These are phyloP conservation scores for Ethmia dodecea DNA, from an alignment of 2,888 invertebrate species.

Conservation along the genomic window DNA sequence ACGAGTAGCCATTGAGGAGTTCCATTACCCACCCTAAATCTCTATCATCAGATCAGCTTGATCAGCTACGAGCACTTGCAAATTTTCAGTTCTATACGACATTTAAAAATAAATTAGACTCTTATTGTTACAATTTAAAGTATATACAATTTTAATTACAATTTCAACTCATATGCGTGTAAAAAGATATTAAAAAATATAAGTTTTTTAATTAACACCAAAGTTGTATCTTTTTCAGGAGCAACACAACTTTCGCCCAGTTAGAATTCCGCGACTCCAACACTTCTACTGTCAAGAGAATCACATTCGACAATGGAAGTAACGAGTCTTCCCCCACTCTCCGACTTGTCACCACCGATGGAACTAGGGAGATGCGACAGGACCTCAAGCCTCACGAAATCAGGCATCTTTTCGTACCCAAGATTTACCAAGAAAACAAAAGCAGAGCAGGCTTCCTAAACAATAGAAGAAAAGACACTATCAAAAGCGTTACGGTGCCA, in stretches of 20 bases:
- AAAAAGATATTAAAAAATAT: too few relatives aligned
- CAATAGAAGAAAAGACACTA: conserved; percentile 50
- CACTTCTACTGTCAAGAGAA: conserved; percentile 54
- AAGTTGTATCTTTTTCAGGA: conserved; percentile 52
- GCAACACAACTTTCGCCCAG: conserved; percentile 65
- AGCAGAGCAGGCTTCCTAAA: conserved; percentile 61
- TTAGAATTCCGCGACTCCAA: conserved; percentile 62
- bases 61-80: too few relatives aligned
- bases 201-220: too few relatives aligned
- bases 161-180: too few relatives aligned
- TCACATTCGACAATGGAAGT: conserved; percentile 61
- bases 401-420: conserved; percentile 61
- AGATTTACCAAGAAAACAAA: conserved; percentile 54
- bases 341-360: conserved; percentile 55
- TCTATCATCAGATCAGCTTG: too few relatives aligned
- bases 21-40: too few relatives aligned
- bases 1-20: too few relatives aligned
- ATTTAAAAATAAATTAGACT: too few relatives aligned
- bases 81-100: too few relatives aligned
- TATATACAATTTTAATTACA: too few relatives aligned
- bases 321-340: conserved; percentile 50
- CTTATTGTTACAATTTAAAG: too few relatives aligned
- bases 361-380: conserved; percentile 54
- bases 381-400: conserved; percentile 67
- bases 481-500: conserved; percentile 37